Evolutionary conservation across 2,888 invertebrate species (phyloP).

Genomic region (Augochlorella aurata): DNA sequence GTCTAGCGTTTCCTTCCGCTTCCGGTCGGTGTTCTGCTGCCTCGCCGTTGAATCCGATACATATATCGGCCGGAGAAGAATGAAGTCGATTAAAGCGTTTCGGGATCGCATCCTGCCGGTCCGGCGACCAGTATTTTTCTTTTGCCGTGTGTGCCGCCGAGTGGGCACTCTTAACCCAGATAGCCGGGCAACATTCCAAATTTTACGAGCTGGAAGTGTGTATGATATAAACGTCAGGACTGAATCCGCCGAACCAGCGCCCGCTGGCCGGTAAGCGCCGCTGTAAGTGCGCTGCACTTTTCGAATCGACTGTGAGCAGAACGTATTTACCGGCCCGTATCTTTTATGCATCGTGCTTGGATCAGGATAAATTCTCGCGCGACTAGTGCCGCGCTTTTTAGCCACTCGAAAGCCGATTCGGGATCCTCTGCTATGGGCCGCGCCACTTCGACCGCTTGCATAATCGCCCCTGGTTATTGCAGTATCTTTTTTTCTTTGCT

Average conservation of each 20-base stretch:
- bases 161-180: slow-evolving; percentile 64
- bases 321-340: slow-evolving; percentile 48
- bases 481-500: not conserved
- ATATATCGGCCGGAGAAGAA: slow-evolving; percentile 29
- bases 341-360: slow-evolving; percentile 51
- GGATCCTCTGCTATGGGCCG: not conserved
- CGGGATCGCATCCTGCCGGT: slow-evolving; percentile 25
- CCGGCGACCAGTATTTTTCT: slow-evolving; percentile 54
- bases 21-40: not conserved
- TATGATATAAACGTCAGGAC: slow-evolving; percentile 42
- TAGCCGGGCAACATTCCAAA: slow-evolving; percentile 67
- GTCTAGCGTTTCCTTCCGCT: not conserved
- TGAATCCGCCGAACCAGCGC: not conserved
- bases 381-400: not conserved
- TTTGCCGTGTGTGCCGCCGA: slow-evolving; percentile 21
- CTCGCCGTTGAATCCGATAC: not conserved
- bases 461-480: not conserved
- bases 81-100: slow-evolving; percentile 59
- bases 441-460: not conserved
- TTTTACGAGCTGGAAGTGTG: slow-evolving; percentile 59
- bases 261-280: slow-evolving; percentile 10
- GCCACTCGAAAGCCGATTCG: not conserved
- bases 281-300: slow-evolving; percentile 22
- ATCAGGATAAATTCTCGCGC: slow-evolving; percentile 44
- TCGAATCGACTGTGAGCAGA: slow-evolving; percentile 35